Conservation (phyloP, 2,797 vertebrate genomes). For the Selene dorsalis region DNA sequence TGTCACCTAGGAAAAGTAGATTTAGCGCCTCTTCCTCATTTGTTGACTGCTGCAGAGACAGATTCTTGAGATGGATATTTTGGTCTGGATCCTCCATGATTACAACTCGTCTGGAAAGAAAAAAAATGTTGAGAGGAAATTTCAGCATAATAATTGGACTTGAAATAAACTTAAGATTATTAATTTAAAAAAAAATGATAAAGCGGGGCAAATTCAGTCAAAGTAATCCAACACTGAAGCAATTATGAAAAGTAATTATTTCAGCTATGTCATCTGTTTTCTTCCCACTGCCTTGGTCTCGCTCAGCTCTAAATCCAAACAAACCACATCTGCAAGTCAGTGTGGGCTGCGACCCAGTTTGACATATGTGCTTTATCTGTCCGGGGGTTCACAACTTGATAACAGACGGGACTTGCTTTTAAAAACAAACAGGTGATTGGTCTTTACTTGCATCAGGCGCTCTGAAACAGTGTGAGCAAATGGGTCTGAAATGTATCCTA, state of each 20-base stretch:
- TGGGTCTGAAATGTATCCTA: slow-evolving; percentile 28
- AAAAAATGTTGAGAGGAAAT: neutral
- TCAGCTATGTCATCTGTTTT: slow-evolving; percentile 54
- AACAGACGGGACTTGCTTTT: slow-evolving; percentile 61
- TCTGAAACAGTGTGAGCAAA: slow-evolving; percentile 43
- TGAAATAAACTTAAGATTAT: slow-evolving; percentile 16
- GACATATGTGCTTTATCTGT: slow-evolving; percentile 57
- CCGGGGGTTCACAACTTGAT: slow-evolving; percentile 55
- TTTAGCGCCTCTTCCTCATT: slow-evolving; percentile 97
- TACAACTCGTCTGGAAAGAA: slow-evolving; percentile 87
- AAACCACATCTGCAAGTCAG: slow-evolving; percentile 64
- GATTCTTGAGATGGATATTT: slow-evolving; percentile 96
- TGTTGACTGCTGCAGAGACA: slow-evolving; percentile 91
- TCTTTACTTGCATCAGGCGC: slow-evolving; percentile 53
- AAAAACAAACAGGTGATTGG: slow-evolving; percentile 71
- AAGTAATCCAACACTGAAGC: slow-evolving; percentile 42
- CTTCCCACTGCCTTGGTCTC: slow-evolving; percentile 11
- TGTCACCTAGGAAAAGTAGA: slow-evolving; percentile 96
- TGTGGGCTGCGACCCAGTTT: slow-evolving; percentile 37
- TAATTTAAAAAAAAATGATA: slow-evolving; percentile 15
- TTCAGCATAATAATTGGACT: slow-evolving; percentile 4
- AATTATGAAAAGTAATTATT: slow-evolving; percentile 48
- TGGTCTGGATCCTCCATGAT: slow-evolving; percentile 95
- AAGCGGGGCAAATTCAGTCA: neutral
- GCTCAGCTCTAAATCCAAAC: slow-evolving; percentile 52